Base-by-base conservation (phyloP, 2,113 vertebrate species). In the Vimba vimba region DNA sequence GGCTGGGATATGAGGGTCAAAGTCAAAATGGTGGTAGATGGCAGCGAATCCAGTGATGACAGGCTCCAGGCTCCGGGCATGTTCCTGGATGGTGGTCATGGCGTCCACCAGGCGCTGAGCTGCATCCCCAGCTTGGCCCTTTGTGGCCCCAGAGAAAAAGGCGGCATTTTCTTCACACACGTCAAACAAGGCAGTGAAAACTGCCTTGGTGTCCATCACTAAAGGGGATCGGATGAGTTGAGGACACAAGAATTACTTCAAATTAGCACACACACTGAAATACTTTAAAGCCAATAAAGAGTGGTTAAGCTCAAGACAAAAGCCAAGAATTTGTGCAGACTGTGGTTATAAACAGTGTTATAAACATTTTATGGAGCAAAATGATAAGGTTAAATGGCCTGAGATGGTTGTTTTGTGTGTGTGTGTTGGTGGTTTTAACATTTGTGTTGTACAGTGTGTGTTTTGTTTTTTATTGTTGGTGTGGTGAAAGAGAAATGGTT, bases 11-110 rank as follows among this genome's bases (percentile, higher is more conserved):
- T 95, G 94, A 19, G 96, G 92, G 85, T 97, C 97, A 88, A 97
- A 95, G 94, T 98, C 97, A 78, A 97, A 98, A 91, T 96, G 93
- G 86, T 97, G 96, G 30, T 95, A 97, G 82, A 97, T 88, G 0
- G 94, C 83, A 77, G 95, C 88, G 4, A 97, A 94, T 84, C 91
- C 94, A 5, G 89, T 87, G 76, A 98, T 87, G 3, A 95, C 86
- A 0, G 97, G 96, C 91, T 97, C 96, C 71, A 97, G 93, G 60
- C 93, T 92, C 60, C 85, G 92, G 0, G 94, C 95, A 17, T 97
- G 96, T 39, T 96, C 95, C 90, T 96, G 92, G 66, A 97, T 94
- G 27, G 95, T 92, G 0, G 89, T 88, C 93, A 97, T 95, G 55
- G 95, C 86, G 0, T 88, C 85, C 0, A 95, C 94, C 74, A 98